phyloP scores from a whole-genome alignment of 2,797 vertebrate species.

The Mionectes olivaceus region DNA sequence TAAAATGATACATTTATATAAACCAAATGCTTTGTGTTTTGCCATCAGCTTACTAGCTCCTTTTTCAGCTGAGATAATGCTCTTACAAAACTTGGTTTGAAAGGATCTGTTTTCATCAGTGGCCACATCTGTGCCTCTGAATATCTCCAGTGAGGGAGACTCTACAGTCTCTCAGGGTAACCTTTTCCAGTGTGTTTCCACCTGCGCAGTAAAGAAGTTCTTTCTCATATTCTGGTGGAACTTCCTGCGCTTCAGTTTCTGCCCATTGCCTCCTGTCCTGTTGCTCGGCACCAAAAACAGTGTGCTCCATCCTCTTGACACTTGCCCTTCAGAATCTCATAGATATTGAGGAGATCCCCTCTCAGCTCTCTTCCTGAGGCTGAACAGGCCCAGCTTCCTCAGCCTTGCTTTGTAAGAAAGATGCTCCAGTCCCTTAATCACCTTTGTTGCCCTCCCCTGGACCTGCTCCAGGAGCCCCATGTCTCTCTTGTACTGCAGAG shows the following conservation, averaged over 20 bases:
- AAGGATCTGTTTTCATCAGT: neutral
- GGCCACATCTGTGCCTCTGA: neutral
- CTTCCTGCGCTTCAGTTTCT: neutral
- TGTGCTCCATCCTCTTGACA: neutral
- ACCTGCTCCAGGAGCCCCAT: neutral
- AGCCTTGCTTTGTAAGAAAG: fast-evolving
- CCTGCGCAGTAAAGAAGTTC: neutral
- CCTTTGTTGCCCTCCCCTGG: neutral
- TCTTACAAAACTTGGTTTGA: neutral
- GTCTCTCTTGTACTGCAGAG: neutral
- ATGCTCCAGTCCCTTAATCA: neutral
- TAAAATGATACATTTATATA: neutral
- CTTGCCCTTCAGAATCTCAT: neutral
- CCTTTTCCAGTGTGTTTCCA: fast-evolving
- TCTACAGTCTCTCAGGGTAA: neutral
- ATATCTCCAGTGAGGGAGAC: no score
- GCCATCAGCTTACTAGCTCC: neutral
- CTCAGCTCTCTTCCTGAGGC: neutral
- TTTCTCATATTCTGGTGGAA: neutral
- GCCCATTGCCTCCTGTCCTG: neutral
- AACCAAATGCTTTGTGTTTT: neutral
- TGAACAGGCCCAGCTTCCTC: neutral
- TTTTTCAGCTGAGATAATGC: neutral
- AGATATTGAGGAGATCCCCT: neutral
- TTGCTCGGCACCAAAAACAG: neutral